A percentile compares a stretch with the other conserved stretches of the same genome.
Conservation (phyloP, 2,113 vertebrate species). For the Eurystomus gularis region DNA sequence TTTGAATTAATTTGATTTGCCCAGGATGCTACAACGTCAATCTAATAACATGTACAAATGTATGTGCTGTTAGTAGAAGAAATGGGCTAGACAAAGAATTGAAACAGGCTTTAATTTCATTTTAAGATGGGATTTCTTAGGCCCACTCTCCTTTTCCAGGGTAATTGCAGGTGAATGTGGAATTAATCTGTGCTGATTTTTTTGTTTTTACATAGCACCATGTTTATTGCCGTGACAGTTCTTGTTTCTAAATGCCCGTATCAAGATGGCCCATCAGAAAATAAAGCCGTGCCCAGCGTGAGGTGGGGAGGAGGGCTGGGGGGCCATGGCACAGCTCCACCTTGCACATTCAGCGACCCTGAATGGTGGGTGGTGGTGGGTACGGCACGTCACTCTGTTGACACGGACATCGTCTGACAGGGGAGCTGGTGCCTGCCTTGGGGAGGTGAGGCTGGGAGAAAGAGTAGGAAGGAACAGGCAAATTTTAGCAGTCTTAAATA, state of each 20-base stretch:
- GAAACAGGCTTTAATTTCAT: conserved; percentile 31
- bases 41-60: conserved; percentile 2
- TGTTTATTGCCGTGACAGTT: not conserved
- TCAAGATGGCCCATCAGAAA: not conserved
- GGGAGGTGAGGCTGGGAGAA: not conserved
- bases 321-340: not conserved
- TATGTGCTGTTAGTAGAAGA: not conserved
- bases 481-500: not conserved
- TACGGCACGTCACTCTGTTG: not conserved
- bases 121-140: conserved; percentile 3
- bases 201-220: not conserved
- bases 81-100: not conserved
- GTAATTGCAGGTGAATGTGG: not conserved
- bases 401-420: not conserved
- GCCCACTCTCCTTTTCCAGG: not conserved
- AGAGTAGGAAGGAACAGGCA: not conserved
- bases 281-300: not conserved
- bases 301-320: not conserved
- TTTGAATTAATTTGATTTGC: conserved; percentile 28
- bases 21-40: not conserved
- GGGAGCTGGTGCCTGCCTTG: not conserved
- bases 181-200: not conserved
- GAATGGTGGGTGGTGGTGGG: not conserved
- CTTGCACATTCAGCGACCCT: not conserved
- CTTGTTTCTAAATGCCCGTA: not conserved